phyloP scores from a whole-genome alignment of 2,888 invertebrate species.

The Trachelus iudaicus region DNA sequence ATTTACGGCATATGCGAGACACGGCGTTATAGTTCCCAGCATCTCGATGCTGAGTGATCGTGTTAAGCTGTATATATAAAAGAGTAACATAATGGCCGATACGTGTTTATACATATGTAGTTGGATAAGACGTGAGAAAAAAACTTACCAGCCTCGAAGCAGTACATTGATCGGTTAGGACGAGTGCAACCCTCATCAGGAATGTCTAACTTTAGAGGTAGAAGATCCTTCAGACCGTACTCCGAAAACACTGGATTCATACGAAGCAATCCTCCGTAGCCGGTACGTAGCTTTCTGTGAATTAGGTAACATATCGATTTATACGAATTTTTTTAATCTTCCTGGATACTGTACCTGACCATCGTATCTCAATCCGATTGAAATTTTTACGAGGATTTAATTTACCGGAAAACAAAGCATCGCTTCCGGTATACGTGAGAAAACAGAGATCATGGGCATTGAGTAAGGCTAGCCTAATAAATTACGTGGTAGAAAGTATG shows the following conservation, averaged over 20 bases:
- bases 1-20: slow-evolving; percentile 6
- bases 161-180: slow-evolving; percentile 89
- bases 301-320: neutral
- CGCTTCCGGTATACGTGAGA: neutral
- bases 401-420: neutral
- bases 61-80: neutral
- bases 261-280: slow-evolving; percentile 83
- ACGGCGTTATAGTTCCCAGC: slow-evolving; percentile 7
- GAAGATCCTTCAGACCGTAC: slow-evolving; percentile 86
- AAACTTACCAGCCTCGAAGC: slow-evolving; percentile 86
- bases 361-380: neutral
- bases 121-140: slow-evolving; percentile 21
- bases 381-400: neutral
- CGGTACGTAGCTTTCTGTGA: slow-evolving; percentile 81
- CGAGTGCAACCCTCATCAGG: slow-evolving; percentile 94
- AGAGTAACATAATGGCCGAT: neutral
- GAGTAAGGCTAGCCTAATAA: neutral
- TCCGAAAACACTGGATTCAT: slow-evolving; percentile 92
- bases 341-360: neutral
- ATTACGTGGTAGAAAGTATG: neutral
- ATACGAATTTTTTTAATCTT: neutral
- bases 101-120: slow-evolving; percentile 2
- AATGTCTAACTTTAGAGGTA: slow-evolving; percentile 88
- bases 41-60: neutral
- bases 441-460: neutral